These are phyloP conservation scores for Ommatoiulus sabulosus DNA, from an alignment of 2,888 invertebrate genomes.

Conservation along the genomic window DNA sequence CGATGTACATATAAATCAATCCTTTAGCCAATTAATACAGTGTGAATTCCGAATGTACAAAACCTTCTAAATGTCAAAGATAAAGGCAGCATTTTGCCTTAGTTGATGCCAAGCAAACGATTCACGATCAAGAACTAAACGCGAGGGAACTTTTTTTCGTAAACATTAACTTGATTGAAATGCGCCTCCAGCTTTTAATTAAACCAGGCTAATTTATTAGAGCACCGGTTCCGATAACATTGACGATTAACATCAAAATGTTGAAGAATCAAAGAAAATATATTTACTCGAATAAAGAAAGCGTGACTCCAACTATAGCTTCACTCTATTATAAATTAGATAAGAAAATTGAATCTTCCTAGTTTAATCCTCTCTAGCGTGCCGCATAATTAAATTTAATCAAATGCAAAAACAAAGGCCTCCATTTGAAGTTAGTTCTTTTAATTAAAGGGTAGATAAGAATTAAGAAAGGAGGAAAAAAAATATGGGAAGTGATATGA, in stretches of 20 bases:
- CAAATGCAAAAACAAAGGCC: background rate
- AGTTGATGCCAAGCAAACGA: background rate
- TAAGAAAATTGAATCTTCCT: conserved; percentile 27
- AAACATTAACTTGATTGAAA: conserved; percentile 24
- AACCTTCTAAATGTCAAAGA: too few species aligned
- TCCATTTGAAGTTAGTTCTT: background rate
- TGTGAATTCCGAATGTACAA: too few species aligned
- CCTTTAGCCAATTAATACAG: too few species aligned
- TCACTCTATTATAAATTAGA: conserved; percentile 26
- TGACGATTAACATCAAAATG: conserved; percentile 34
- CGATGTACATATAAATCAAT: too few species aligned
- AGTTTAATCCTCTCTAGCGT: conserved; percentile 26
- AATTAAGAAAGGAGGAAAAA: background rate
- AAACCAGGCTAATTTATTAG: conserved; percentile 15
- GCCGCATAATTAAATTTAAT: conserved; percentile 16
- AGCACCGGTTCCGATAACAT: conserved; percentile 17
- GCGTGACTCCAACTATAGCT: background rate
- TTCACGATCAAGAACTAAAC: background rate
- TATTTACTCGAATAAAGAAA: conserved; percentile 26
- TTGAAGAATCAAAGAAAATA: conserved; percentile 27
- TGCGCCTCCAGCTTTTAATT: conserved; percentile 25
- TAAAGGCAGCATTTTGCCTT: too few species aligned
- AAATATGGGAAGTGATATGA: background rate
- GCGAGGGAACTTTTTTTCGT: background rate
- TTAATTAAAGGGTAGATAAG: conserved; percentile 34